Conservation (phyloP, 2,888 invertebrate genomes). For the Mylabris sibirica region DNA sequence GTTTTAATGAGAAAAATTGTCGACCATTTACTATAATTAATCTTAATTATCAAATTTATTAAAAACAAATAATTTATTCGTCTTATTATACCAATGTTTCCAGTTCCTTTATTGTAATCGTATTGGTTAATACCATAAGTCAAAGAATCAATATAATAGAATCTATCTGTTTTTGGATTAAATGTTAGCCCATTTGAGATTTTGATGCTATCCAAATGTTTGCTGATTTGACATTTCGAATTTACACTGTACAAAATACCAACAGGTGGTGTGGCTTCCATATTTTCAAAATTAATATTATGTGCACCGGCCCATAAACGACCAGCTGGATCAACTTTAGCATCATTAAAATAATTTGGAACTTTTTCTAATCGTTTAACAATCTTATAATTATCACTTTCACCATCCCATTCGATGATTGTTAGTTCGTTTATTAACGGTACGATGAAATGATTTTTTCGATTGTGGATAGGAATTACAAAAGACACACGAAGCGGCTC, state of each 20-base stretch:
- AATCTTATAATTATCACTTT: constrained; percentile 61
- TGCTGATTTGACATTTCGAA: constrained; percentile 30
- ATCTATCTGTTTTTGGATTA: constrained; percentile 70
- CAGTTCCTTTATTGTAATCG: constrained; percentile 68
- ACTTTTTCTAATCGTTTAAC: constrained; percentile 60
- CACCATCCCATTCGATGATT: constrained; percentile 71
- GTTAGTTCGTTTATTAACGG: constrained; percentile 66
- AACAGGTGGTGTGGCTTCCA: background rate
- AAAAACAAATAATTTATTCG: too few species aligned
- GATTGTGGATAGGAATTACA: constrained; percentile 70
- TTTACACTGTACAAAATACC: constrained; percentile 32
- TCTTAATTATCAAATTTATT: background rate
- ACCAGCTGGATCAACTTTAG: constrained; percentile 75
- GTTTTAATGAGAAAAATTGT: constrained; percentile 66
- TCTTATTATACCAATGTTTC: constrained; percentile 53
- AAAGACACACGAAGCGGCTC: constrained; percentile 56
- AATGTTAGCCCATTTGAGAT: constrained; percentile 75
- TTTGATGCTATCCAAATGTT: constrained; percentile 30
- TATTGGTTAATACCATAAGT: constrained; percentile 70
- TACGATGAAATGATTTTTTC: constrained; percentile 68
- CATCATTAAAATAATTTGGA: constrained; percentile 74
- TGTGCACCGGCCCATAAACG: constrained; percentile 71
- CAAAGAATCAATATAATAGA: constrained; percentile 78
- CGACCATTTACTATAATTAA: constrained; percentile 66
- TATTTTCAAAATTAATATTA: constrained; percentile 4